Evolutionary conservation across 1,140 invertebrate species (phyloP).

Genomic region (Samia ricini): DNA sequence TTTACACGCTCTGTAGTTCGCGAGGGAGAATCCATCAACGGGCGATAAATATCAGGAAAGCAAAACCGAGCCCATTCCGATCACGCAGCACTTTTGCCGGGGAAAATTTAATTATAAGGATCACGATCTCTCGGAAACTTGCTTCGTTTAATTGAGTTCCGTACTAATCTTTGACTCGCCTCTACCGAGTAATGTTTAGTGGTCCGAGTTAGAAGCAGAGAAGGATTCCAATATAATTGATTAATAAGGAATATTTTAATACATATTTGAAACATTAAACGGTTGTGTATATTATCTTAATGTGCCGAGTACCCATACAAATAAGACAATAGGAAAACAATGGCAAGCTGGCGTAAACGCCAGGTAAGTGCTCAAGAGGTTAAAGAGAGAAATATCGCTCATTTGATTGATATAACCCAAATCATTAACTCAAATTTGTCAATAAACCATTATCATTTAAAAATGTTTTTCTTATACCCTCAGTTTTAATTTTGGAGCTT

Average conservation of each 20-base stretch:
- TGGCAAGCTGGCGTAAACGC: too few relatives aligned
- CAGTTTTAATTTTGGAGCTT: too few relatives aligned
- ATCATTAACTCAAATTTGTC: too few relatives aligned
- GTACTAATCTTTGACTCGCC: conserved; percentile 63
- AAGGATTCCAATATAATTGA: background rate
- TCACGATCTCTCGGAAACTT: conserved; percentile 59
- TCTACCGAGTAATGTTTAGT: conserved; percentile 18
- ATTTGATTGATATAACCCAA: too few relatives aligned
- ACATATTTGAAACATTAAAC: background rate
- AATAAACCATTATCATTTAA: too few relatives aligned
- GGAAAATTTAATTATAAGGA: conserved; percentile 71
- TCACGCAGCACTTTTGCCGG: conserved; percentile 54
- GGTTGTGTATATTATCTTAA: too few relatives aligned
- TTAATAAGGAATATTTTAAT: background rate
- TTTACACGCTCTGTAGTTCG: background rate
- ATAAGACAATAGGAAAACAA: too few relatives aligned
- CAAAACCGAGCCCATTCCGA: conserved; percentile 33
- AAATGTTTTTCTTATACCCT: too few relatives aligned
- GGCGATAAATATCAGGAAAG: conserved; percentile 8
- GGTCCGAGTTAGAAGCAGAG: conserved; percentile 2
- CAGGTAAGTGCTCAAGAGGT: too few relatives aligned
- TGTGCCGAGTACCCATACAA: too few relatives aligned
- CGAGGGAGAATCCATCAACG: background rate
- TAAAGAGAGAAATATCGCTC: too few relatives aligned
- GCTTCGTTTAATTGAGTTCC: conserved; percentile 65